A percentile compares a stretch with the other conserved stretches of the same genome.
These are phyloP conservation scores for Cerastoderma edule DNA, from an alignment of 2,888 invertebrate species.

Conservation along the genomic window DNA sequence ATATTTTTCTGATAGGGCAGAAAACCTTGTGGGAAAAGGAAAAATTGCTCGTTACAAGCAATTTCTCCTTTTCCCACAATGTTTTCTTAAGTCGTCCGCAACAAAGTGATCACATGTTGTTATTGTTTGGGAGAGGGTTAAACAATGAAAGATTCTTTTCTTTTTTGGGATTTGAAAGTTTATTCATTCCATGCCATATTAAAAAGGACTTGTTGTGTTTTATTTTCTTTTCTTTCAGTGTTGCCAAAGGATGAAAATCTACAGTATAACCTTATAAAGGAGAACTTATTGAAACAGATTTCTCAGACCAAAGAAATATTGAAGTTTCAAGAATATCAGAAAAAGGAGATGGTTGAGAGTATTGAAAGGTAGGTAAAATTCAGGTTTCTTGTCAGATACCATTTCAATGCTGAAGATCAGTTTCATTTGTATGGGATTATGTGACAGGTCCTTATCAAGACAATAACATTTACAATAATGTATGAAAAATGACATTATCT, in stretches of 20 bases:
- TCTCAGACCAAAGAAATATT: conserved; percentile 42
- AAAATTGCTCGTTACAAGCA: no score
- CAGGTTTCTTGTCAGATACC: not conserved
- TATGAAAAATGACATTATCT: no score
- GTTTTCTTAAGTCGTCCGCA: not conserved
- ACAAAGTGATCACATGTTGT: not conserved
- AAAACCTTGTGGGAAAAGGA: no score
- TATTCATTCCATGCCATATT: not conserved
- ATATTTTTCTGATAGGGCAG: no score
- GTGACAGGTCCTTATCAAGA: no score
- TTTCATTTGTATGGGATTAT: no score
- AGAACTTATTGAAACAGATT: conserved; percentile 38
- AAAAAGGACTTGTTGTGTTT: not conserved
- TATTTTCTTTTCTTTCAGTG: conserved; percentile 18
- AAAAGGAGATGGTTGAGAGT: conserved; percentile 38
- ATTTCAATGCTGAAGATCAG: no score
- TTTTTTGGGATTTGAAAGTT: not conserved
- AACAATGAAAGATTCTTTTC: not conserved
- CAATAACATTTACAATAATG: no score
- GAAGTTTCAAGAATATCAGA: conserved; percentile 34
- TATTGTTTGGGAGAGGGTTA: not conserved
- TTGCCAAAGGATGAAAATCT: conserved; percentile 36
- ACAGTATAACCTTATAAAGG: conserved; percentile 32
- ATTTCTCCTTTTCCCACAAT: not conserved
- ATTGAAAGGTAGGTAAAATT: conserved; percentile 36